Conservation (phyloP, 2,797 vertebrate species). For the Margarornis squamiger region DNA sequence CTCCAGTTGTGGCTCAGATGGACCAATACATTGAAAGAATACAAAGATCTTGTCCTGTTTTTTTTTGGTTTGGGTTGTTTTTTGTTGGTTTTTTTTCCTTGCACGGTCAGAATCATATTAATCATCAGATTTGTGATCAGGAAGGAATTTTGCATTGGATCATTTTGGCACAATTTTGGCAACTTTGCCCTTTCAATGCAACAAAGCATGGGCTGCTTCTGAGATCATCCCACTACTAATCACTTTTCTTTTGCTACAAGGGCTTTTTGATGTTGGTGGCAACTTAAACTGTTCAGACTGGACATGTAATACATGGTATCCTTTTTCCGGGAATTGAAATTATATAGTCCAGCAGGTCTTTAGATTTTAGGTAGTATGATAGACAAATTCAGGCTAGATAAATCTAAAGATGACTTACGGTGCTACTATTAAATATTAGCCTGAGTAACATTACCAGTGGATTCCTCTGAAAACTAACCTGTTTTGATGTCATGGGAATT, state of each 20-base stretch:
- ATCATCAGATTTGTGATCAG: constrained; percentile 8
- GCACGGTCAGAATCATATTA: neutral
- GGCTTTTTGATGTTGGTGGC: neutral
- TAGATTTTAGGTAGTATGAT: neutral
- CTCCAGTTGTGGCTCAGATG: neutral
- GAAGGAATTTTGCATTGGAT: constrained; percentile 22
- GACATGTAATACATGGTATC: neutral
- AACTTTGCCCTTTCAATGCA: neutral
- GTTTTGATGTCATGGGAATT: neutral
- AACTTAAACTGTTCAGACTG: neutral
- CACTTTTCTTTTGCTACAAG: neutral
- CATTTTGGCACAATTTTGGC: neutral
- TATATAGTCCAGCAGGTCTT: neutral
- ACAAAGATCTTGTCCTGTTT: neutral
- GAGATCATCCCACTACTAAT: neutral
- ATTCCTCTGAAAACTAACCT: neutral
- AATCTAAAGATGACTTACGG: neutral
- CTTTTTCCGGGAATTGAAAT: neutral
- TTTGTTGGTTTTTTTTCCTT: neutral
- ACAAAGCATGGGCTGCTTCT: constrained; percentile 3
- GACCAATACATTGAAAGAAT: neutral
- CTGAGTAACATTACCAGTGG: neutral
- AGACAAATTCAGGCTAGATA: neutral
- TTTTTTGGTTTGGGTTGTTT: neutral
- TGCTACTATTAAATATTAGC: neutral